phyloP scores from a whole-genome alignment of 2,797 vertebrate species.

The Delichon dasypus region DNA sequence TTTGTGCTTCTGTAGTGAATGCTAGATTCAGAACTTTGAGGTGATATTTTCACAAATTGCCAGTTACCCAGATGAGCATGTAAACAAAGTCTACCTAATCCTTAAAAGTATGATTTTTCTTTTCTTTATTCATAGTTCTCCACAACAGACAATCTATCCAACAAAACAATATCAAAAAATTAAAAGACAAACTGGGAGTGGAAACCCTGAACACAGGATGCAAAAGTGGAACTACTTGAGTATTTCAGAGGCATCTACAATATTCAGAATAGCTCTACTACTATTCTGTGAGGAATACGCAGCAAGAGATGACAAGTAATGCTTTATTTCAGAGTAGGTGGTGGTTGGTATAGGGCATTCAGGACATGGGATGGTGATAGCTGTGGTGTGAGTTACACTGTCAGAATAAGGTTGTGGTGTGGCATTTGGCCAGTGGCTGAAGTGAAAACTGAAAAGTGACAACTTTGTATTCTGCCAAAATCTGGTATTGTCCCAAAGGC shows the following conservation, averaged over 20 bases:
- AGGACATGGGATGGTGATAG: not conserved
- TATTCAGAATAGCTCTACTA: not conserved
- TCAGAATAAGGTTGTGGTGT: slow-evolving; percentile 38
- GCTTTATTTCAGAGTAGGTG: not conserved
- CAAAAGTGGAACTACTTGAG: not conserved
- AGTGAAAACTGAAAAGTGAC: slow-evolving; percentile 35
- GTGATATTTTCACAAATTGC: not conserved
- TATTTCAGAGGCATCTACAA: slow-evolving; percentile 1
- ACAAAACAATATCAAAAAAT: not conserved
- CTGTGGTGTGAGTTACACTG: slow-evolving; percentile 13
- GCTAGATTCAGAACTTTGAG: not conserved
- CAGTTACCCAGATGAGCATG: not conserved
- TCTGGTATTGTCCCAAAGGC: slow-evolving; percentile 24
- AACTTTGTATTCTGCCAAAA: slow-evolving; percentile 37
- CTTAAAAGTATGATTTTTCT: not conserved
- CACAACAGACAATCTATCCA: not conserved
- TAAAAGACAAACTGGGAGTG: not conserved
- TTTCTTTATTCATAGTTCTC: not conserved
- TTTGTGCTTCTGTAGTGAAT: not conserved
- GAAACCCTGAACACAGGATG: not conserved
- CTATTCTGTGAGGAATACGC: not conserved
- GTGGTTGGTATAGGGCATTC: not conserved
- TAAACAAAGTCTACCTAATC: not conserved
- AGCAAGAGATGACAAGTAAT: slow-evolving; percentile 7
- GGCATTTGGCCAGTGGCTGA: slow-evolving; percentile 2